Percentiles rank a stretch among this genome's conserved stretches.
phyloP scores from a whole-genome alignment of 64 coral and sea anemone genomes.

The Montipora cactus region DNA sequence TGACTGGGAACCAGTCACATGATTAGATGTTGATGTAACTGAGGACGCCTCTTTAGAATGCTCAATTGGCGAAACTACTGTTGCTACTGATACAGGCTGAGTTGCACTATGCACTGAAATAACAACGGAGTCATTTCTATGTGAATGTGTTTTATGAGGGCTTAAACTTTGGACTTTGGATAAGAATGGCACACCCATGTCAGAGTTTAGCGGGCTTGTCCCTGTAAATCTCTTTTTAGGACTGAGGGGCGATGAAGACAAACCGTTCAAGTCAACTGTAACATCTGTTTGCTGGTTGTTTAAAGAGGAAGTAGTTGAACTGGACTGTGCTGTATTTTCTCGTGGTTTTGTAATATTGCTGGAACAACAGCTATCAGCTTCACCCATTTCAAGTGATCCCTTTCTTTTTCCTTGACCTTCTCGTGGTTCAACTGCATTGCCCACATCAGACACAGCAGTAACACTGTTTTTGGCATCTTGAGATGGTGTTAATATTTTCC shows the following conservation, averaged over 20 bases:
- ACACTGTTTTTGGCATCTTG: not conserved
- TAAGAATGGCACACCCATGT: slow-evolving; percentile 16
- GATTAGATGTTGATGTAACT: not conserved
- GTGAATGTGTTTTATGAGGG: not conserved
- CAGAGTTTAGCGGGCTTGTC: slow-evolving; percentile 39
- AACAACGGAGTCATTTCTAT: not conserved
- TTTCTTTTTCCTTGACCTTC: not conserved
- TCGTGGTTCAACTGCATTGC: not conserved
- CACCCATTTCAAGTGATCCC: not conserved
- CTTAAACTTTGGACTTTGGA: not conserved
- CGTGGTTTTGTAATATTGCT: not conserved
- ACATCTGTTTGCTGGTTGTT: not conserved
- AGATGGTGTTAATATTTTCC: not conserved
- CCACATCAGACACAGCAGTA: not conserved
- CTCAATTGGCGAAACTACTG: slow-evolving; percentile 2
- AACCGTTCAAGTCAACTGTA: not conserved
- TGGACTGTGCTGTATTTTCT: not conserved
- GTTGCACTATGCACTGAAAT: not conserved
- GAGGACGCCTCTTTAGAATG: not conserved
- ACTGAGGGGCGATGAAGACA: slow-evolving; percentile 7
- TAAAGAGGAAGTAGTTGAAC: not conserved
- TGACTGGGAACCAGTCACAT: slow-evolving; percentile 21
- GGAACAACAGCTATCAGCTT: not conserved
- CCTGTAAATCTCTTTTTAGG: slow-evolving; percentile 32
- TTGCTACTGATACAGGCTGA: slow-evolving; percentile 28